A percentile compares a stretch with the other conserved stretches of the same genome.
phyloP scores from a whole-genome alignment of 2,888 invertebrate genomes.

The Erebia palarica region DNA sequence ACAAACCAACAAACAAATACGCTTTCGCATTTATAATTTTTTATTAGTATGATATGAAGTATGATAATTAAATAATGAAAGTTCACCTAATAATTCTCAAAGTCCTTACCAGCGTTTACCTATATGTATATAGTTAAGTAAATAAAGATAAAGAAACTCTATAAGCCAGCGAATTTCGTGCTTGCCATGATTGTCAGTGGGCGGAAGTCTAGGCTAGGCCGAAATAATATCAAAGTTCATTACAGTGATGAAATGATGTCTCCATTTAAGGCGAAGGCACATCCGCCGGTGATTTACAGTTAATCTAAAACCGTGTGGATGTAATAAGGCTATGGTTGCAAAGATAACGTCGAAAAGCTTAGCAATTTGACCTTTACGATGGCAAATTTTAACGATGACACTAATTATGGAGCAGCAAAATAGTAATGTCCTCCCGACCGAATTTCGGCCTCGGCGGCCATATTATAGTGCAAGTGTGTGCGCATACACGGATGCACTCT shows the following conservation, averaged over 20 bases:
- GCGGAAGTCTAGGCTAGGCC: constrained; percentile 22
- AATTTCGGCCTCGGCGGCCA: no score
- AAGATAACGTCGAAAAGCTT: constrained; percentile 11
- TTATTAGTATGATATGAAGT: no score
- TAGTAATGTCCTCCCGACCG: no score
- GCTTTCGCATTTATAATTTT: no score
- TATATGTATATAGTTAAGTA: no score
- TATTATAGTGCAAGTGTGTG: no score
- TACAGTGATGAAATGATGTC: constrained; percentile 56
- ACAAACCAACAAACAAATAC: no score
- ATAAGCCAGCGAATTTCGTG: background rate
- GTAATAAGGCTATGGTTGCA: constrained; percentile 42
- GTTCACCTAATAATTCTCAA: no score
- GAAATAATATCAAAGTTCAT: constrained; percentile 49
- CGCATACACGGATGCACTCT: no score
- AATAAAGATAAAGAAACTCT: background rate
- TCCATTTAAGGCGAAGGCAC: constrained; percentile 50
- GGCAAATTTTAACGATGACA: background rate
- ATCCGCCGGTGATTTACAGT: constrained; percentile 51
- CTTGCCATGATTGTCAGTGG: constrained; percentile 4
- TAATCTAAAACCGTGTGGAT: constrained; percentile 45
- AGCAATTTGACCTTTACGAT: background rate
- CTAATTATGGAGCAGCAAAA: background rate
- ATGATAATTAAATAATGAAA: no score
- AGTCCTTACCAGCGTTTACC: no score